Conservation (phyloP, 2,888 invertebrate genomes). For the Abrostola triplasia region DNA sequence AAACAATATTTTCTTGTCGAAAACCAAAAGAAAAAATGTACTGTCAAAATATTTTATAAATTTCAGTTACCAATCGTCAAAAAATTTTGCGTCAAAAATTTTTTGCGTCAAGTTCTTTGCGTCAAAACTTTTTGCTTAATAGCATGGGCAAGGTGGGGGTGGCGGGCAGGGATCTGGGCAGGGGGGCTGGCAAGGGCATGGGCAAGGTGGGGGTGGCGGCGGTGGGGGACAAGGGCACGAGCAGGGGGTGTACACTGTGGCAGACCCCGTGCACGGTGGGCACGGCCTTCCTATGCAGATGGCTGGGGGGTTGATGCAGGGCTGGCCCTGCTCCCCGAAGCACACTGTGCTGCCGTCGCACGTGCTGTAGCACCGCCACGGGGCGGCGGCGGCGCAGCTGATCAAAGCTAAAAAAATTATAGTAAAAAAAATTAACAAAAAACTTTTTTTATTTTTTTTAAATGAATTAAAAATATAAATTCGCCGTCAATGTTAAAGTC, state of each 20-base stretch:
- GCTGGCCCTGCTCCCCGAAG: slow-evolving; percentile 63
- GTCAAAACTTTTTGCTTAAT: slow-evolving; percentile 16
- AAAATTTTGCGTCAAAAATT: neutral
- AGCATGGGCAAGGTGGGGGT: slow-evolving; percentile 21
- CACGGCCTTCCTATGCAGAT: slow-evolving; percentile 58
- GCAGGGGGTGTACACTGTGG: slow-evolving; percentile 66
- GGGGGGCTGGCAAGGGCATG: slow-evolving; percentile 4
- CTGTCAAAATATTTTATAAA: neutral
- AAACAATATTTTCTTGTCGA: slow-evolving; percentile 3
- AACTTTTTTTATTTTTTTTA: no score
- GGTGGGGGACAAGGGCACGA: slow-evolving; percentile 40
- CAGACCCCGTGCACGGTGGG: slow-evolving; percentile 67
- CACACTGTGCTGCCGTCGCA: slow-evolving; percentile 70
- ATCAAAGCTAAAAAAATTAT: slow-evolving; percentile 69
- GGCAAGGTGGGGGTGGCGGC: slow-evolving; percentile 16
- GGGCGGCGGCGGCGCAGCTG: slow-evolving; percentile 68
- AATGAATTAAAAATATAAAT: no score
- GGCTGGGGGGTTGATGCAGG: slow-evolving; percentile 62
- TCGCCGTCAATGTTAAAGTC: no score
- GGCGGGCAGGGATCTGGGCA: slow-evolving; percentile 26
- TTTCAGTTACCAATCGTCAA: slow-evolving; percentile 12
- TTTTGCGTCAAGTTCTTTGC: neutral
- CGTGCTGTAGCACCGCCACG: slow-evolving; percentile 70
- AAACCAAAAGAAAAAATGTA: neutral
- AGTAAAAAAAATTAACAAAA: neutral